A percentile compares a stretch with the other conserved stretches of the same genome.
Evolutionary conservation across 1,140 invertebrate genomes (phyloP).

Genomic region (Halictus rubicundus): DNA sequence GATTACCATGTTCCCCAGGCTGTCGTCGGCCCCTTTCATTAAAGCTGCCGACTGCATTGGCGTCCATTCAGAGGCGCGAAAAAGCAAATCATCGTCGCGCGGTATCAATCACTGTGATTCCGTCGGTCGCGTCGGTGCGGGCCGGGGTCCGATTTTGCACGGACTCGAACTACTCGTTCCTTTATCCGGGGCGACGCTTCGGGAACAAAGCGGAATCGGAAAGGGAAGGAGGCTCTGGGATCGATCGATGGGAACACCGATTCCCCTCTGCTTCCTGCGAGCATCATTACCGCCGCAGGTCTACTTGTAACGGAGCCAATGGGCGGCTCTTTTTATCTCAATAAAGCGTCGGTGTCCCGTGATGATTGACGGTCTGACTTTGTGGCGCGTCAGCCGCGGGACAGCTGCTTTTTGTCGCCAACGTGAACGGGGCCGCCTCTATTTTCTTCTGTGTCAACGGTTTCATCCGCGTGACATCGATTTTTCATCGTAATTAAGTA

Average conservation of each 20-base stretch:
- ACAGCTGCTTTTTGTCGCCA: slow-evolving; percentile 14
- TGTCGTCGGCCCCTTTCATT: slow-evolving; percentile 3
- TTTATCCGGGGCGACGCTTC: not conserved
- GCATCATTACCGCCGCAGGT: slow-evolving; percentile 15
- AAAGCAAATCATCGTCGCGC: slow-evolving; percentile 13
- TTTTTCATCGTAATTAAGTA: not conserved
- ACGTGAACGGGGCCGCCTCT: not conserved
- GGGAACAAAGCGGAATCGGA: not conserved
- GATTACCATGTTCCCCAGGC: slow-evolving; percentile 10
- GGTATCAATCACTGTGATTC: slow-evolving; percentile 1
- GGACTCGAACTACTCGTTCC: not conserved
- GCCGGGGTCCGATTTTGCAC: not conserved
- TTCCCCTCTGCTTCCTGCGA: not conserved
- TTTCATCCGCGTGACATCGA: not conserved
- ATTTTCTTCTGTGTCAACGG: not conserved
- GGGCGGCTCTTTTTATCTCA: slow-evolving; percentile 13
- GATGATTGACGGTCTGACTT: slow-evolving; percentile 33
- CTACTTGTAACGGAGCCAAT: slow-evolving; percentile 20
- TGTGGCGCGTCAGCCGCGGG: slow-evolving; percentile 1
- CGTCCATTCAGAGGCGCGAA: not conserved
- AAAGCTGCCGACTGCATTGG: too few relatives aligned
- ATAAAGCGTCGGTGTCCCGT: slow-evolving; percentile 2
- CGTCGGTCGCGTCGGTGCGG: too few relatives aligned
- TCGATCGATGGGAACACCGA: slow-evolving; percentile 14
- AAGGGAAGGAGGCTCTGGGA: not conserved